A percentile compares a stretch with the other conserved stretches of the same genome.
Conservation (phyloP, 2,113 vertebrate species). For the Redunca redunca region DNA sequence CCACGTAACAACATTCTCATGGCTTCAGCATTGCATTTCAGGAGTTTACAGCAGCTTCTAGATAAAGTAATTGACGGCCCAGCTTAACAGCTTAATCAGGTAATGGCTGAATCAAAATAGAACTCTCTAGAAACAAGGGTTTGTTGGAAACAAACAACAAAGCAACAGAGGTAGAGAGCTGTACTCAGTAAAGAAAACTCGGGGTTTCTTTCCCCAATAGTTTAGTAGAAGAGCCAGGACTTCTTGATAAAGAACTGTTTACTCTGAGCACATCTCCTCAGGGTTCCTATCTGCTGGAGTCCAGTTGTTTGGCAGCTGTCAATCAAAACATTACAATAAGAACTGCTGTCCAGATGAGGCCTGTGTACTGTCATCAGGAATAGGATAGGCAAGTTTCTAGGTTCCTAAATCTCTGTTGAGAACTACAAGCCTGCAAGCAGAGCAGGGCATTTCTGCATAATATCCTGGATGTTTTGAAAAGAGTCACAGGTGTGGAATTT, state of each 20-base stretch:
- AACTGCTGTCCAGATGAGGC: not conserved
- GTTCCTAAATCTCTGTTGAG: not conserved
- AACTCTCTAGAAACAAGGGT: conserved; percentile 30
- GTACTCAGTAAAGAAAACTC: not conserved
- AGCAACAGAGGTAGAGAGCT: not conserved
- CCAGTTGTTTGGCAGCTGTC: not conserved
- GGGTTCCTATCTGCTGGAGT: not conserved
- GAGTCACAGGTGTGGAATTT: not conserved
- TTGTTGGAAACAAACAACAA: not conserved
- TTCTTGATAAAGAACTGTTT: not conserved
- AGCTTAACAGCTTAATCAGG: conserved; percentile 42
- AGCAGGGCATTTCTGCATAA: not conserved
- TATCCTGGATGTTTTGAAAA: not conserved
- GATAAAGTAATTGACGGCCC: conserved; percentile 26
- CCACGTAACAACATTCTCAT: not conserved
- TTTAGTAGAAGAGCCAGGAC: not conserved
- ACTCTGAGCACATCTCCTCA: not conserved
- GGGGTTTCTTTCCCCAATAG: not conserved
- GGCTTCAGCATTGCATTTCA: not conserved
- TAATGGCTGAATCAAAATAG: conserved; percentile 53
- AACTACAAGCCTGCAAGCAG: not conserved
- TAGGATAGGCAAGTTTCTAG: not conserved
- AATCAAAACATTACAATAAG: not conserved
- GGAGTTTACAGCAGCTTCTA: not conserved
- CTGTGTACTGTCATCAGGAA: not conserved